phyloP scores from a whole-genome alignment of 2,888 invertebrate genomes.

The Tenthredo livida region DNA sequence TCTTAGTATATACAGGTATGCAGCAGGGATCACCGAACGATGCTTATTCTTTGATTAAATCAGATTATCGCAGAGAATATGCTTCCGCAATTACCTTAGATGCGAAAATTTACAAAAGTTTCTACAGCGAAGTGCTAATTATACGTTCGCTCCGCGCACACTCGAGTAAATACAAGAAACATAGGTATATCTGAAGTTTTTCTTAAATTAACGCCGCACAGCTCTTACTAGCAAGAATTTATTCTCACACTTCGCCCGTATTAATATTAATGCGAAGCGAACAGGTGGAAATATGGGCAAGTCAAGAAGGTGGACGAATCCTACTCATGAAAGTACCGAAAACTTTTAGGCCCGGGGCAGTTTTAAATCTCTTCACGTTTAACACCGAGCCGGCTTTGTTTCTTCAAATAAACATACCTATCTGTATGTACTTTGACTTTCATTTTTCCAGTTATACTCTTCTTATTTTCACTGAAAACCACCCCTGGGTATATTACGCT shows the following conservation, averaged over 20 bases:
- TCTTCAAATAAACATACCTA: background rate
- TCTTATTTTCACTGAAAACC: background rate
- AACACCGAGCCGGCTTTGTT: background rate
- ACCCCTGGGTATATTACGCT: slow-evolving; percentile 4
- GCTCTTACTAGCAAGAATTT: background rate
- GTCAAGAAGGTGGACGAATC: slow-evolving; percentile 20
- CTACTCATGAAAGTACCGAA: slow-evolving; percentile 18
- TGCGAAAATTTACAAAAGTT: background rate
- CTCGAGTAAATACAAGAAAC: background rate
- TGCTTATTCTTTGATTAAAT: background rate
- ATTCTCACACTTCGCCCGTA: slow-evolving; percentile 23
- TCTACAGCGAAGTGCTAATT: slow-evolving; percentile 7
- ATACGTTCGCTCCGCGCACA: background rate
- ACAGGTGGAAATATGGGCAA: slow-evolving; percentile 33
- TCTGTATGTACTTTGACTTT: background rate
- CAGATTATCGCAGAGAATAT: background rate
- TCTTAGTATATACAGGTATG: background rate
- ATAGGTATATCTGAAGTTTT: background rate
- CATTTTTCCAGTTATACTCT: background rate
- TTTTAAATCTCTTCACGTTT: background rate
- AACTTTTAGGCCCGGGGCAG: slow-evolving; percentile 21
- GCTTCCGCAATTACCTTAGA: background rate
- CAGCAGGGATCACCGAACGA: background rate
- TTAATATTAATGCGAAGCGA: slow-evolving; percentile 45
- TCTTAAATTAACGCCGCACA: slow-evolving; percentile 10